Evolutionary conservation across 2,113 vertebrate genomes (phyloP), one percentile per base, ranked within the genome.

Genomic region (Tachysurus vachellii): DNA sequence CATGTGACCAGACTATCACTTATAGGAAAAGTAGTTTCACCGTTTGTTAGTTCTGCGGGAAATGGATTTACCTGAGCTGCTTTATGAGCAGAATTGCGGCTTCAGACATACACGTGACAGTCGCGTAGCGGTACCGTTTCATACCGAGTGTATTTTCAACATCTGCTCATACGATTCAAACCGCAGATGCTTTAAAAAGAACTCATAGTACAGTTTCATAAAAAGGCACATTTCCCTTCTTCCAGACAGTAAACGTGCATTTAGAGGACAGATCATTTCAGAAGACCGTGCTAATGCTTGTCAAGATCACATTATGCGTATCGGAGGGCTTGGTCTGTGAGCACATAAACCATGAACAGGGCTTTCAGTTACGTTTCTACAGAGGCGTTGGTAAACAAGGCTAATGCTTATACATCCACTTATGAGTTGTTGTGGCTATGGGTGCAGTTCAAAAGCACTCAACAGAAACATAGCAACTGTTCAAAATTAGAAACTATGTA

Each of bases 101-200:
- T 64, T 84, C 28, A 53, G 59, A 70, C 70, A 26, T 70, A 31
- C 64, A 87, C 26, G 42, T 75, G 71, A 77, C n/a, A 36, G 42
- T 7, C 14, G 16, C 31, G 8, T 71, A 44, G 75, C 62, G 85
- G 36, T 86, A 70, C n/a, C 23, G 68, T 62, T 85, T 90, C 82
- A 68, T 71, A n/a, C 16, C 66, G 44, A 23, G 80, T 75, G 14
- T 77, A 19, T 71, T 66, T 71, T 71, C 36, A 66, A 85, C 89
- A 85, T 91, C 91, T 91, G 86, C 88, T 59, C 73, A 81, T 90
- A 47, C 11, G 50, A 89, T 88, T 76, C 47, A 88, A 70, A 89
- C 83, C 88, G 70, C 88, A 86, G 54, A 68, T 50, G 26, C 83
- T 88, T 89, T 81, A 85, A 88, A 88, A 83, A 89, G 71, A 83